Base-by-base conservation (phyloP, 1,140 invertebrate species). In the Gonatopus flavifemur region DNA sequence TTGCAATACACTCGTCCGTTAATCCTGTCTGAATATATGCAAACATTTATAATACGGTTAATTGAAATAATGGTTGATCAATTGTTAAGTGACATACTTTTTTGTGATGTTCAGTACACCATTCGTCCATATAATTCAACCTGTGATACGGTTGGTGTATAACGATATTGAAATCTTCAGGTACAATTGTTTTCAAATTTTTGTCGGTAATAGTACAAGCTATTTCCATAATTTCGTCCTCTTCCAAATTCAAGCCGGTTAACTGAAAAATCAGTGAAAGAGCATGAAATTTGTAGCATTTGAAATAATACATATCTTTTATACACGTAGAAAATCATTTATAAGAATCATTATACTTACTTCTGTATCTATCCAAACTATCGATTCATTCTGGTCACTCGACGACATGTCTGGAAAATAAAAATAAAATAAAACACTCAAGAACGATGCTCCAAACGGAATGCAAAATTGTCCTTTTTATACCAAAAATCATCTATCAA, bases 171-270 rank as follows among this genome's bases (percentile, higher is more conserved):
- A 89, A 86, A 36, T 87, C 86, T 70, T 91, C 84, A 12, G 87
- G 90, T 30, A 94, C 72, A 5, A 93, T 76, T 59, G 13, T 4
- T 0, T 93, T 87, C 4, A 97, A 75, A 40, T 95, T 64, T 12
- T 77, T 78, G 75, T 96, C 90, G 1, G 94, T 97, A 20, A 98
- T 79, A 24, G 97, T 66, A 71, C 91, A 93, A 0, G 92, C 89
- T 50, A 95, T 83, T 81, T 98, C 95, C 55, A 98, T 70, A 21
- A 98, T 91, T 49, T 86, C 82, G 70, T 93, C 86, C 49, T 79
- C 87, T 1, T 88, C 79, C 37, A 89, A 67, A 74, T 96, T 82
- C 10, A 98, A 72, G 4, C 87, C 87, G 21, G 67, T 67, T 59
- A 77, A 60, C 75, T 77, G n/a, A 42, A 67, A 64, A 44, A 49